These are phyloP conservation scores for Deilephila elpenor DNA, from an alignment of 2,888 invertebrate species.

Conservation along the genomic window DNA sequence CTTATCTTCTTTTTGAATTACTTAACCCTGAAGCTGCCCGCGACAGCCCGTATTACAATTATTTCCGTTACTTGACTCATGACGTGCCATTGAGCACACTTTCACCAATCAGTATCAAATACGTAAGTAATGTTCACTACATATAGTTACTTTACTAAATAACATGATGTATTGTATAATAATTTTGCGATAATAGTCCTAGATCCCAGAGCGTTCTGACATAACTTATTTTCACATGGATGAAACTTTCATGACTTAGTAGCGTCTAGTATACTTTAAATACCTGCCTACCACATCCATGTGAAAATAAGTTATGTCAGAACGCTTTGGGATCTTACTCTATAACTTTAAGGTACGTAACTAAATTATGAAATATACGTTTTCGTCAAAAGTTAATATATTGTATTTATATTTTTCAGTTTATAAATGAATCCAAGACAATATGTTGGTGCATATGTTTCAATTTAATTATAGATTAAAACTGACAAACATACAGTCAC, in stretches of 20 bases:
- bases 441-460: too few species aligned
- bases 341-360: background rate
- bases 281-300: too few species aligned
- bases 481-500: background rate
- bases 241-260: too few species aligned
- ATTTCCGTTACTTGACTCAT: slow-evolving; percentile 42
- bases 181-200: too few species aligned
- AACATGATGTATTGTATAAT: background rate
- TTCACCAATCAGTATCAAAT: slow-evolving; percentile 48
- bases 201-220: too few species aligned
- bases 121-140: slow-evolving; percentile 50
- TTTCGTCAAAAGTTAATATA: too few species aligned
- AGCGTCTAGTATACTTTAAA: too few species aligned
- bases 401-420: too few species aligned
- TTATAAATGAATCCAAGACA: too few species aligned
- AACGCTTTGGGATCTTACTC: too few species aligned
- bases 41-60: slow-evolving; percentile 40
- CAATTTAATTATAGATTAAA: background rate
- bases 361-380: background rate
- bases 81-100: slow-evolving; percentile 27
- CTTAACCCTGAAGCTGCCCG: slow-evolving; percentile 43
- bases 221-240: too few species aligned
- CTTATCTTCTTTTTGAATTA: slow-evolving; percentile 56
- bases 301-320: too few species aligned
- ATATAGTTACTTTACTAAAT: background rate